Conservation (phyloP, 2,888 invertebrate genomes). For the Drosophila demipolita region DNA sequence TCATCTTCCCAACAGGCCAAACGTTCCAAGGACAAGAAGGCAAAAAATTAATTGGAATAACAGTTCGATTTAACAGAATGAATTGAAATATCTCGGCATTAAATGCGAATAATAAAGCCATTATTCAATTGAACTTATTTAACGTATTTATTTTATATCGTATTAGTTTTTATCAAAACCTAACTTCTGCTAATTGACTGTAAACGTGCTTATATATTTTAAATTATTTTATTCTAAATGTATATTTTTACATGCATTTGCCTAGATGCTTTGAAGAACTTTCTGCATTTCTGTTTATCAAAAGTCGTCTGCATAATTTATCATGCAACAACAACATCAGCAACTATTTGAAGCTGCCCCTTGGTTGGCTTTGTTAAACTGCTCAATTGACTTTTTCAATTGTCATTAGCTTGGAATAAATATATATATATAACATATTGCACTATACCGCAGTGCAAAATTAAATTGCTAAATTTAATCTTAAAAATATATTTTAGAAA, state of each 20-base stretch:
- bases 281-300: neutral
- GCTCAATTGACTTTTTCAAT: slow-evolving; percentile 23
- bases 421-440: neutral
- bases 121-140: neutral
- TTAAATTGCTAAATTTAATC: neutral
- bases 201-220: neutral
- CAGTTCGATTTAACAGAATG: neutral
- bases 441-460: neutral
- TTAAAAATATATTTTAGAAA: neutral
- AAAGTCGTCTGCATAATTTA: neutral
- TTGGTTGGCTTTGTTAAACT: slow-evolving; percentile 16
- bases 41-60: neutral
- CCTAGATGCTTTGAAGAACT: neutral
- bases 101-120: neutral
- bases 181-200: too few relatives aligned
- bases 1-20: neutral
- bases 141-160: neutral
- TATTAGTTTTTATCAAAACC: neutral
- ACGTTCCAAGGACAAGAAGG: neutral
- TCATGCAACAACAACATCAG: neutral
- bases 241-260: neutral
- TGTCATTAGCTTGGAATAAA: slow-evolving; percentile 20
- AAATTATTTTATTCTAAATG: neutral
- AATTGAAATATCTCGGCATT: neutral
- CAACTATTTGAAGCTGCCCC: neutral